Evolutionary conservation across 2,113 vertebrate species (phyloP).

Genomic region (Meriones unguiculatus): DNA sequence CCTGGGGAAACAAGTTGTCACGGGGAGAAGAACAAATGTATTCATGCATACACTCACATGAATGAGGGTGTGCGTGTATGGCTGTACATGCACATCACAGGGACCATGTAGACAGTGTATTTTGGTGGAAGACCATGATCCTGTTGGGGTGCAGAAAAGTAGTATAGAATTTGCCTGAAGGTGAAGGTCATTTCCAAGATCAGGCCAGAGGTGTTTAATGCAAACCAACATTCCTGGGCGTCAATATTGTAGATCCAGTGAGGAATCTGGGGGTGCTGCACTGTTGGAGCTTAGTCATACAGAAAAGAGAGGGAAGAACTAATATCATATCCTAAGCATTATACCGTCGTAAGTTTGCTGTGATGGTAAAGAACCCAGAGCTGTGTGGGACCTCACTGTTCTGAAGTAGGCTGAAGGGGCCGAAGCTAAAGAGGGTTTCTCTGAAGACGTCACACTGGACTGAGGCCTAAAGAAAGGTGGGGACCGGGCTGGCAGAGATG

Average conservation of each 20-base stretch:
- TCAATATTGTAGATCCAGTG: not conserved
- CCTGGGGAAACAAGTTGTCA: not conserved
- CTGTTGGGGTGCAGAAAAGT: not conserved
- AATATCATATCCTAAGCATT: not conserved
- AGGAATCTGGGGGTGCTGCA: not conserved
- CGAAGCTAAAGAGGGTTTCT: not conserved
- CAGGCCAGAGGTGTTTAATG: not conserved
- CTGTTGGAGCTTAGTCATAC: not conserved
- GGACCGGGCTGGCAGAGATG: not conserved
- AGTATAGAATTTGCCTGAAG: not conserved
- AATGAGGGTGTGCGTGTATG: too few relatives aligned
- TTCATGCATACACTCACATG: not conserved
- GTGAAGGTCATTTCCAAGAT: constrained; percentile 3
- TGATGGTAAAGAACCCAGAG: not conserved
- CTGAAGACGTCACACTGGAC: not conserved
- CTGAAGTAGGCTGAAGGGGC: not conserved
- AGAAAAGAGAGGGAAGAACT: not conserved
- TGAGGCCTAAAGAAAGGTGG: not conserved
- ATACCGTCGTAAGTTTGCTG: not conserved
- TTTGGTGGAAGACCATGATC: not conserved
- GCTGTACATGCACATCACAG: not conserved
- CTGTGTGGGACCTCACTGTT: not conserved
- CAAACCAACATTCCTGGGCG: not conserved
- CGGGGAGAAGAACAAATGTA: not conserved
- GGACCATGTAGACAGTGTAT: not conserved